Percentiles rank a stretch among this genome's conserved stretches.
These are phyloP conservation scores for Rhabditoides inermis DNA, from an alignment of 2,888 invertebrate genomes.

Conservation along the genomic window DNA sequence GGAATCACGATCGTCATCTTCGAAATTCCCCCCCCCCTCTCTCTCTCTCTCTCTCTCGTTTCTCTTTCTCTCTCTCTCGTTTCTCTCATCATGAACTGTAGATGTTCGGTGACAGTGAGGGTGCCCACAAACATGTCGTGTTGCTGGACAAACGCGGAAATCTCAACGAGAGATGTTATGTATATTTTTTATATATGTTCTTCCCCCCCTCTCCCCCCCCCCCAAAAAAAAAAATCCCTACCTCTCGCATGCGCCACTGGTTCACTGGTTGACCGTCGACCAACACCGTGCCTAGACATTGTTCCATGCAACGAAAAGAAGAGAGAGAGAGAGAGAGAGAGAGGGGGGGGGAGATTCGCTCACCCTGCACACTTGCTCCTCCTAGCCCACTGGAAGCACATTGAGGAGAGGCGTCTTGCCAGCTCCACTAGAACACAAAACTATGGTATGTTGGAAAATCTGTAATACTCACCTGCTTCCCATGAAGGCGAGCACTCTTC, in stretches of 20 bases:
- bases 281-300: conserved; percentile 23
- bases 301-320: too few species aligned
- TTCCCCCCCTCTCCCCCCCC: too few species aligned
- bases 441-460: too few species aligned
- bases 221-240: conserved; percentile 1
- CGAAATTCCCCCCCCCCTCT: conserved; percentile 12
- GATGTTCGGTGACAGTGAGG: conserved; percentile 77
- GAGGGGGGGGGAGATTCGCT: too few species aligned
- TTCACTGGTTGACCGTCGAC: conserved; percentile 29
- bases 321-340: too few species aligned
- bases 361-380: too few species aligned
- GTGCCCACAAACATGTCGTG: conserved; percentile 79
- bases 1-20: background rate
- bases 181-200: background rate
- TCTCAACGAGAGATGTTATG: conserved; percentile 33
- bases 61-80: conserved; percentile 60
- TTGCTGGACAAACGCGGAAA: conserved; percentile 83
- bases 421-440: too few species aligned
- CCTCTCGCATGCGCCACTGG: conserved; percentile 33
- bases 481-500: too few species aligned
- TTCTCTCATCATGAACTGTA: conserved; percentile 68
- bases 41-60: conserved; percentile 63
- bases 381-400: too few species aligned
- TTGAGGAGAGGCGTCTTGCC: too few species aligned
- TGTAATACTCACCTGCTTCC: too few species aligned